Conservation (phyloP, 2,888 invertebrate species). For the Nematopogon swammerdamellus region DNA sequence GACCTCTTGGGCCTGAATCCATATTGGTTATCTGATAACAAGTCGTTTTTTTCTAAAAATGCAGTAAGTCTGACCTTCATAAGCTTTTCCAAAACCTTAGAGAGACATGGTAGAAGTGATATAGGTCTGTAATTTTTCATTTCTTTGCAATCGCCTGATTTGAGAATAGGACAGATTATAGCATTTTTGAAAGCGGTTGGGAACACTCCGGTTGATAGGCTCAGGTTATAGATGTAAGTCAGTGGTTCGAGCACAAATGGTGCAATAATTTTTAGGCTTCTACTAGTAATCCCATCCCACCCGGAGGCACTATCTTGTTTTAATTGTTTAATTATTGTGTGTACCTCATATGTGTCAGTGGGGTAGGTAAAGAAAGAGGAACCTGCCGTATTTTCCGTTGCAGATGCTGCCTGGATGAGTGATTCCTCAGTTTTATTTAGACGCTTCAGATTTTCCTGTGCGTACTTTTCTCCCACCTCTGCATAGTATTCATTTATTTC, state of each 20-base stretch:
- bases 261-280: background rate
- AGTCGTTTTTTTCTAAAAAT: background rate
- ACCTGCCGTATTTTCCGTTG: background rate
- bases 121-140: background rate
- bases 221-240: background rate
- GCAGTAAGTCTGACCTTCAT: background rate
- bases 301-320: background rate
- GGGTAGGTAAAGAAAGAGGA: background rate
- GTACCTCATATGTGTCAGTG: background rate
- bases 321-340: background rate
- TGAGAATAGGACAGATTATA: background rate
- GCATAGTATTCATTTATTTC: background rate
- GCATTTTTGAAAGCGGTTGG: background rate
- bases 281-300: background rate
- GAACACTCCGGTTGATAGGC: background rate
- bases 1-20: background rate
- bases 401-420: background rate
- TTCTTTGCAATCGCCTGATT: background rate
- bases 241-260: background rate
- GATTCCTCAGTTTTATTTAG: background rate
- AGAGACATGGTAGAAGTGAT: background rate
- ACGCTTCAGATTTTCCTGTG: background rate
- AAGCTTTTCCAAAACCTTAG: background rate
- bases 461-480: background rate
- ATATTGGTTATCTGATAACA: background rate